Conservation (phyloP, 2,888 invertebrate genomes). For the Phaonia tiefii region DNA sequence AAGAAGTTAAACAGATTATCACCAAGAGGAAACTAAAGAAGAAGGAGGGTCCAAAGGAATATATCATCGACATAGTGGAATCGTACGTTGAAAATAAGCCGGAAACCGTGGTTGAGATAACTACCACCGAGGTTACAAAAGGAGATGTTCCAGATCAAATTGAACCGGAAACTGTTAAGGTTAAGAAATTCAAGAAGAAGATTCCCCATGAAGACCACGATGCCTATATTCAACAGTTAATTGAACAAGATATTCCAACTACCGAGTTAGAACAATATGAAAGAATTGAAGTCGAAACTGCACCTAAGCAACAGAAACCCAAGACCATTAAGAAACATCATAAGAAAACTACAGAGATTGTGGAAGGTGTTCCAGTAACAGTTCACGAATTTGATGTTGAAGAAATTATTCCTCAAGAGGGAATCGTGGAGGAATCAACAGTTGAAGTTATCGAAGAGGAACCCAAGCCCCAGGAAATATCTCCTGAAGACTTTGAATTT, state of each 20-base stretch:
- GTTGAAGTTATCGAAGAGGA: conserved; percentile 70
- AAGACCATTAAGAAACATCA: conserved; percentile 77
- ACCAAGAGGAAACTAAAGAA: conserved; percentile 79
- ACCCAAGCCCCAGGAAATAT: conserved; percentile 78
- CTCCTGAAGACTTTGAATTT: conserved; percentile 34
- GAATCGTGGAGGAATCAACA: conserved; percentile 70
- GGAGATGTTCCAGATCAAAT: conserved; percentile 49
- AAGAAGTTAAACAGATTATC: conserved; percentile 75
- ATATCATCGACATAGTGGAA: conserved; percentile 79
- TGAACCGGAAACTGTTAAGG: conserved; percentile 47
- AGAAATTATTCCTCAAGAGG: conserved; percentile 71
- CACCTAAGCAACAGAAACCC: conserved; percentile 75
- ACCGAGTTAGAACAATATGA: conserved; percentile 79
- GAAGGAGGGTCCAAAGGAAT: conserved; percentile 79
- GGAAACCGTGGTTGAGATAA: conserved; percentile 80
- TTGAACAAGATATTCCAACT: conserved; percentile 77
- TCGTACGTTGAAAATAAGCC: conserved; percentile 79
- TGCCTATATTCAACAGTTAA: conserved; percentile 74
- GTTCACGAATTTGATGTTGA: conserved; percentile 73
- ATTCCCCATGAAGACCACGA: conserved; percentile 74
- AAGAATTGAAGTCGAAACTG: conserved; percentile 75
- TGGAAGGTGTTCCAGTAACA: conserved; percentile 73
- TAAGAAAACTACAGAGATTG: conserved; percentile 75
- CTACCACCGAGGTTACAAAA: conserved; percentile 78
- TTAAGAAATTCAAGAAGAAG: conserved; percentile 74